Evolutionary conservation across 1,140 invertebrate species (phyloP).

Genomic region (Bombus consobrinus): DNA sequence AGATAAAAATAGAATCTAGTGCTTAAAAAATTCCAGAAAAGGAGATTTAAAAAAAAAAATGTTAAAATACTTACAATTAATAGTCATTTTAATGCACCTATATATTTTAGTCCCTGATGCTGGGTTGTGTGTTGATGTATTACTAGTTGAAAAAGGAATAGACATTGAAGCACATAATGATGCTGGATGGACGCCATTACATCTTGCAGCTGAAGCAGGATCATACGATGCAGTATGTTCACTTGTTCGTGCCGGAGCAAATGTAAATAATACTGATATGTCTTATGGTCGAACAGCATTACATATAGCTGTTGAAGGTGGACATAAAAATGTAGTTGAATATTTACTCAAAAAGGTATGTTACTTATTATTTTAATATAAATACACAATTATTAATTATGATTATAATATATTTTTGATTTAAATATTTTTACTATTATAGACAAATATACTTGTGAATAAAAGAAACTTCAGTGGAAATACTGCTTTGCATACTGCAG

Average conservation of each 20-base stretch:
- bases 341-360: slow-evolving; percentile 80
- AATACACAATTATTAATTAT: slow-evolving; percentile 1
- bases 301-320: slow-evolving; percentile 84
- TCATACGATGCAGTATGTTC: slow-evolving; percentile 80
- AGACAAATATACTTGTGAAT: slow-evolving; percentile 78
- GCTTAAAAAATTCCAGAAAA: not conserved
- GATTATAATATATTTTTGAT: not conserved
- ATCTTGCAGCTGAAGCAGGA: slow-evolving; percentile 82
- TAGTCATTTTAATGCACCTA: slow-evolving; percentile 4
- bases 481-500: slow-evolving; percentile 77
- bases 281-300: slow-evolving; percentile 84
- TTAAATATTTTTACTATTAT: slow-evolving; percentile 1
- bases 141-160: slow-evolving; percentile 61
- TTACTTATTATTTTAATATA: slow-evolving; percentile 40
- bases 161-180: slow-evolving; percentile 67
- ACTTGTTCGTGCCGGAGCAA: slow-evolving; percentile 80
- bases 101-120: slow-evolving; percentile 55
- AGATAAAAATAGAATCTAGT: not conserved
- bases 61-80: not conserved
- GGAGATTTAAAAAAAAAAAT: not conserved
- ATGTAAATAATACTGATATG: slow-evolving; percentile 82
- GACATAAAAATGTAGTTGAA: slow-evolving; percentile 80
- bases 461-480: slow-evolving; percentile 75
- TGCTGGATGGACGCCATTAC: slow-evolving; percentile 82
- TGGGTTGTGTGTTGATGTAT: slow-evolving; percentile 64